phyloP scores from a whole-genome alignment of 2,113 vertebrate genomes.

The Archilochus colubris region DNA sequence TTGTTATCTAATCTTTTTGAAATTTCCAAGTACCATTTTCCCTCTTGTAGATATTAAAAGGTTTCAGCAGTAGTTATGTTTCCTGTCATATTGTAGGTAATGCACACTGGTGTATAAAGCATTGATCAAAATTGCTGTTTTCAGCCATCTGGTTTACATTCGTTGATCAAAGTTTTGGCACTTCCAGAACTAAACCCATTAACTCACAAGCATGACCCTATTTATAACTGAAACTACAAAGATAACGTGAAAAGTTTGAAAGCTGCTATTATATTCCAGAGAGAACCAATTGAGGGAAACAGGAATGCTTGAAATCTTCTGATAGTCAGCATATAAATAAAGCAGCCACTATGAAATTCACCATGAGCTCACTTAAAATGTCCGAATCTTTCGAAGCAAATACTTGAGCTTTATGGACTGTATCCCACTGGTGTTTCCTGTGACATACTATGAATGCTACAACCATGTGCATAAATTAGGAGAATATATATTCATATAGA shows the following conservation, averaged over 20 bases:
- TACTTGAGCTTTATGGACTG: background rate
- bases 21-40: conserved; percentile 50
- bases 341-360: conserved; percentile 53
- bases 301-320: conserved; percentile 48
- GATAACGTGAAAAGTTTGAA: conserved; percentile 68
- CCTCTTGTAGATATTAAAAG: conserved; percentile 55
- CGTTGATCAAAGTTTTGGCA: conserved; percentile 75
- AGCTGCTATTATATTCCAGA: conserved; percentile 63
- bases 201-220: conserved; percentile 60
- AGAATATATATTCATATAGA: background rate
- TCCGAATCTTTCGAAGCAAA: conserved; percentile 46
- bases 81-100: conserved; percentile 58
- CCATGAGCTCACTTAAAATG: conserved; percentile 32
- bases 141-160: conserved; percentile 56
- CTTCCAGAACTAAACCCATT: conserved; percentile 70
- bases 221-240: conserved; percentile 57
- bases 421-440: conserved; percentile 1
- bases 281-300: conserved; percentile 27
- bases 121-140: conserved; percentile 53
- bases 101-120: conserved; percentile 44
- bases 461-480: background rate
- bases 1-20: conserved; percentile 63
- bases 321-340: conserved; percentile 49
- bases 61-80: conserved; percentile 54
- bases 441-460: background rate